Evolutionary conservation across 2,113 vertebrate genomes (phyloP).

Genomic region (Bucco capensis): DNA sequence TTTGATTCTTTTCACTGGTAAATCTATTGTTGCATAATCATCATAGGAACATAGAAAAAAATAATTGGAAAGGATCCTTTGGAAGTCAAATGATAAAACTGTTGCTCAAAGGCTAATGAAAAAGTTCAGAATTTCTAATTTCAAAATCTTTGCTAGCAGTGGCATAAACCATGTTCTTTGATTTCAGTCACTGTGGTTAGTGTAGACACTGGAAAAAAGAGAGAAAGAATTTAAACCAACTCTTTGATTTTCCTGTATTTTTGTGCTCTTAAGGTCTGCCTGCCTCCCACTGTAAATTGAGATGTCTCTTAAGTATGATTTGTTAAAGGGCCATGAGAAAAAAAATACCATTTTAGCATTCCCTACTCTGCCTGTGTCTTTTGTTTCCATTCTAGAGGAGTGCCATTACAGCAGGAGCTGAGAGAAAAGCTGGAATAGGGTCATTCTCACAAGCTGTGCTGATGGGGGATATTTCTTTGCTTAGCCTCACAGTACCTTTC

Average conservation of each 20-base stretch:
- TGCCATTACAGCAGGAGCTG: not conserved
- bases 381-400: not conserved
- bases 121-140: not conserved
- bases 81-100: not conserved
- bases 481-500: not conserved
- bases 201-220: not conserved
- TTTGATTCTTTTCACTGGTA: not conserved
- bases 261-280: not conserved
- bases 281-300: constrained; percentile 15
- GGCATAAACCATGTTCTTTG: not conserved
- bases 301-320: constrained; percentile 10
- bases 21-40: not conserved
- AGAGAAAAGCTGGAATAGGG: not conserved
- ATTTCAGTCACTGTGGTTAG: not conserved
- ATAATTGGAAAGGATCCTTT: not conserved
- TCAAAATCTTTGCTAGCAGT: not conserved
- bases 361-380: not conserved
- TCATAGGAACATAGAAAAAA: not conserved
- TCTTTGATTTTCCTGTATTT: not conserved
- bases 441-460: not conserved
- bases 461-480: not conserved
- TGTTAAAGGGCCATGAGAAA: constrained; percentile 17
- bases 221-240: not conserved
- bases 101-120: not conserved
- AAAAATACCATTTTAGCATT: constrained; percentile 34